These are phyloP conservation scores for Scaptomyza cyrtandrae DNA, from an alignment of 2,888 invertebrate species.

Conservation along the genomic window DNA sequence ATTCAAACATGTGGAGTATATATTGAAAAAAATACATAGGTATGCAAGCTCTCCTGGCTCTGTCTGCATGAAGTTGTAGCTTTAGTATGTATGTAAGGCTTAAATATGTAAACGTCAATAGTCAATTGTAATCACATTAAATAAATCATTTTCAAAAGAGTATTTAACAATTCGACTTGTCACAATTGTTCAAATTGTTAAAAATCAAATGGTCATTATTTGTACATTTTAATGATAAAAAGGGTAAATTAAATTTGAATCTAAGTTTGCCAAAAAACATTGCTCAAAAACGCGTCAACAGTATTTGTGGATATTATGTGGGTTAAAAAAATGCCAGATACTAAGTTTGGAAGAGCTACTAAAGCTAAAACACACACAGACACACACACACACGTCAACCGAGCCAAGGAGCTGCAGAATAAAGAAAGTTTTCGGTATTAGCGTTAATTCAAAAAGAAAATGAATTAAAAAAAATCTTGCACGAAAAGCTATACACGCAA, in stretches of 20 bases:
- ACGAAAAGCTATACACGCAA: constrained; percentile 11
- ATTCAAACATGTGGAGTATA: no score
- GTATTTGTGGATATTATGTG: constrained; percentile 28
- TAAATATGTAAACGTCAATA: no score
- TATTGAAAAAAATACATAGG: no score
- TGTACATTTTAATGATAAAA: no score
- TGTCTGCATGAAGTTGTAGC: no score
- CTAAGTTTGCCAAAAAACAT: constrained; percentile 47
- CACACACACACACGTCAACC: constrained; percentile 66
- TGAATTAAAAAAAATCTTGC: constrained; percentile 1
- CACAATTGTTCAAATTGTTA: no score
- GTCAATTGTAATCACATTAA: no score
- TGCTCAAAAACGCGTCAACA: constrained; percentile 69
- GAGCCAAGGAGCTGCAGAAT: constrained; percentile 70
- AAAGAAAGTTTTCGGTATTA: constrained; percentile 49
- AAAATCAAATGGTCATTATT: no score
- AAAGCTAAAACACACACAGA: constrained; percentile 52
- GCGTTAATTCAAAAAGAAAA: constrained; percentile 12
- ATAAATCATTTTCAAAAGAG: no score
- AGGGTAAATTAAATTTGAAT: not conserved
- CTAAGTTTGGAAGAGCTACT: constrained; percentile 45
- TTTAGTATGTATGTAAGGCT: no score
- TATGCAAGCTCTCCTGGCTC: no score
- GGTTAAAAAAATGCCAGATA: constrained; percentile 53
- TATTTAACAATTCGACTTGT: no score